A percentile compares a stretch with the other conserved stretches of the same genome.
Evolutionary conservation across 2,888 invertebrate species (phyloP).

Genomic region (Monoplex corrugatus): DNA sequence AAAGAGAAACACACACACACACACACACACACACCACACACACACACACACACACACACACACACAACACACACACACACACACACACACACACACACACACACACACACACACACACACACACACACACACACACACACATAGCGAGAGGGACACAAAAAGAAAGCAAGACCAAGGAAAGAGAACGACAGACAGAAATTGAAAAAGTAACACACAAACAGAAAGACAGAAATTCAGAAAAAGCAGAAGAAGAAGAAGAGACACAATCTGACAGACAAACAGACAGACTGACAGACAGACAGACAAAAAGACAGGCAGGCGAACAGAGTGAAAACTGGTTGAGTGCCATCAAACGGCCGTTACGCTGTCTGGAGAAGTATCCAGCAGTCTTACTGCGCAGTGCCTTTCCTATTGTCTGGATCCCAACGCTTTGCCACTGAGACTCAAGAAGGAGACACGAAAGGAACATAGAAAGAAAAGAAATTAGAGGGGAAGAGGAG

Average conservation of each 20-base stretch:
- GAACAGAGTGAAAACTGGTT: neutral
- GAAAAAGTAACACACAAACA: no score
- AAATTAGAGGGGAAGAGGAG: neutral
- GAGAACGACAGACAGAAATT: neutral
- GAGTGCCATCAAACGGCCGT: neutral
- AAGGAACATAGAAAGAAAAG: neutral
- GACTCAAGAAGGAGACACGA: neutral
- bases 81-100: conserved; percentile 13
- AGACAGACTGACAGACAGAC: neutral
- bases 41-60: conserved; percentile 9
- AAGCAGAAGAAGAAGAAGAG: neutral
- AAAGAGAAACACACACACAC: neutral
- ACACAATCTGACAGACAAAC: neutral
- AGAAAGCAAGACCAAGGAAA: neutral
- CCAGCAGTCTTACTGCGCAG: neutral
- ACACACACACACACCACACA: neutral
- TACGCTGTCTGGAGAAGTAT: neutral
- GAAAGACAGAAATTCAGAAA: no score
- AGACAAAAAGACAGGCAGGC: neutral
- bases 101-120: neutral
- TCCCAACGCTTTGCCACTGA: no score
- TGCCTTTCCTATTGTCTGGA: neutral
- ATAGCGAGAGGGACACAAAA: neutral
- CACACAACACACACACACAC: neutral
- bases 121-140: neutral